Conservation (phyloP, 2,797 vertebrate genomes). For the Corythornis leucogaster region DNA sequence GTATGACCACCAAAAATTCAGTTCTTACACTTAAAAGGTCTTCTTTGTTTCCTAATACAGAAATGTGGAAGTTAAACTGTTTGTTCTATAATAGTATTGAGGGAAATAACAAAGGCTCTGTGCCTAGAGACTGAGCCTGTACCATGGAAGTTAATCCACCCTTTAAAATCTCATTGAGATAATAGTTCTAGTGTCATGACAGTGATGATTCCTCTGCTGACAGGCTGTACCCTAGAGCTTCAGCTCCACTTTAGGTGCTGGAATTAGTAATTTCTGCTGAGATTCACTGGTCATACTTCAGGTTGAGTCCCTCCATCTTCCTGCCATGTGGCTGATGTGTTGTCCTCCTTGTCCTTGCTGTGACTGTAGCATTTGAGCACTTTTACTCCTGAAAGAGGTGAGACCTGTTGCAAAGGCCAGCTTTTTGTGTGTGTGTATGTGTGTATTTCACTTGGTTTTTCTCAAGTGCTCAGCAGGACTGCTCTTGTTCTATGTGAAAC, state of each 20-base stretch:
- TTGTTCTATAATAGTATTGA: background rate
- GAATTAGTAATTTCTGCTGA: background rate
- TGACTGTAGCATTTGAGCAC: background rate
- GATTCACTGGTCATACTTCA: background rate
- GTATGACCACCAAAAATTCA: background rate
- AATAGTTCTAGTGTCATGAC: background rate
- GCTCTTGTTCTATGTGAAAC: background rate
- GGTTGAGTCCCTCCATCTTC: background rate
- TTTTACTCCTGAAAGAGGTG: background rate
- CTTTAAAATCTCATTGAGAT: background rate
- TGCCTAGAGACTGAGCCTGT: background rate
- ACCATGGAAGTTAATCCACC: background rate
- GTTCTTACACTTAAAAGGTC: background rate
- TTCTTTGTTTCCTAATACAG: background rate
- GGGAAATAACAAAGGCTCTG: background rate
- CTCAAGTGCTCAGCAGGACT: background rate
- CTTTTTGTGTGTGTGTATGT: background rate
- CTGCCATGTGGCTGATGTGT: background rate
- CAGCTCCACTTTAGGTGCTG: background rate
- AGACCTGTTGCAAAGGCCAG: background rate
- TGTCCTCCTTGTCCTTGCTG: background rate
- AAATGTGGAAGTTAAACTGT: background rate
- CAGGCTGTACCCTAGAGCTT: background rate
- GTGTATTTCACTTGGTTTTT: background rate
- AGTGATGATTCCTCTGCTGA: conserved; percentile 20